Evolutionary conservation across 2,888 invertebrate species (phyloP), one percentile per base, ranked within the genome.

Genomic region (Acanthoscelides obtectus): DNA sequence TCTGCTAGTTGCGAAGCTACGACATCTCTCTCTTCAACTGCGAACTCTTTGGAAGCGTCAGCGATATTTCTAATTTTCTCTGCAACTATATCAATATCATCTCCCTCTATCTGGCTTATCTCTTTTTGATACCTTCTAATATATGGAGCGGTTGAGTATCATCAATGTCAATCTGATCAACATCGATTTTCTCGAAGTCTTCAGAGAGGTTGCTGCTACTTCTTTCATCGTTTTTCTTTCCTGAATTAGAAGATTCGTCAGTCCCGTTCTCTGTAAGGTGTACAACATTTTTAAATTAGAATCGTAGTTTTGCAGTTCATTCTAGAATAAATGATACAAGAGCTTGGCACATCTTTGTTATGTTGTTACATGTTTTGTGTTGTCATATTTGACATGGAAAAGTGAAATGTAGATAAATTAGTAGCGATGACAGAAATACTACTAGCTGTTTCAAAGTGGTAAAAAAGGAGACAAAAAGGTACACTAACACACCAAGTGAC

Each of bases 271-370:
- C 83, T 81, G 74, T 20, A 78, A 77, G 73, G 74, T 71, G 73
- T 70, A 72, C 64, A 71, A 72, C 22, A 73, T 66, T 72, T 71
- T 8, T 75, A 75, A 69, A 78, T 74, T 74, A 71, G 74, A 71
- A 72, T 70, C 73, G 71, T 21, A 20, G 69, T 72, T 70, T 72
- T 70, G 25, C 68, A 73, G 76, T 75, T 71, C 69, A 72, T 80
- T 81, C 82, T 82, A 81, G 81, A 81, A 82, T 81, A 81, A 81
- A 80, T 79, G 80, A 75, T 72, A 67, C 72, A 1, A 45, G 12
- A 12, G 45, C 25, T 25, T 25, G 70, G 64, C 45, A 70, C 72
- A 68, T 68, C 66, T 71, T 68, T 21, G 66, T 72, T 70, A 64
- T 72, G 64, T 70, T 22, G 25, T 68, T 65, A 72, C 70, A 72